phyloP scores from a whole-genome alignment of 2,888 invertebrate genomes.

The Pimpla rufipes region DNA sequence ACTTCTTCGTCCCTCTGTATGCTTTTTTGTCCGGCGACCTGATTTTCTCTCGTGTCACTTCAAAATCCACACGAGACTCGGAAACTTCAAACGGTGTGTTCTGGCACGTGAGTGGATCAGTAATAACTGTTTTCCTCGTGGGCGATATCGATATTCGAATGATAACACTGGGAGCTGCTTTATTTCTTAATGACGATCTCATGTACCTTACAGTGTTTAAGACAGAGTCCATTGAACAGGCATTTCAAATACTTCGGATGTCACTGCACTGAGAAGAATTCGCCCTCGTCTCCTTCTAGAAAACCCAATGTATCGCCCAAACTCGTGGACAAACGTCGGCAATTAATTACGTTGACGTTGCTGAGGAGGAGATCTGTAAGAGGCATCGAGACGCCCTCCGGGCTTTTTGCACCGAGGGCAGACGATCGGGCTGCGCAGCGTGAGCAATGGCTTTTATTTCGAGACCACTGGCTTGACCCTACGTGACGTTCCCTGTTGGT shows the following conservation, averaged over 20 bases:
- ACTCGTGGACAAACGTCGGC: slow-evolving; percentile 78
- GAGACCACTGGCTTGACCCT: slow-evolving; percentile 71
- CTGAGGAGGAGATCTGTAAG: slow-evolving; percentile 70
- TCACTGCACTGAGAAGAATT: slow-evolving; percentile 12
- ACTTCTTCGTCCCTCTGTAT: slow-evolving; percentile 61
- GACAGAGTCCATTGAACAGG: slow-evolving; percentile 50
- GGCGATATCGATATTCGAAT: slow-evolving; percentile 19
- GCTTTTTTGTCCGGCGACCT: slow-evolving; percentile 18
- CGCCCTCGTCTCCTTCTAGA: neutral
- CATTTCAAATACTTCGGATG: slow-evolving; percentile 20
- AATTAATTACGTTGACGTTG: slow-evolving; percentile 75
- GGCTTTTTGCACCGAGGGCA: slow-evolving; percentile 67
- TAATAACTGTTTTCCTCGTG: slow-evolving; percentile 20
- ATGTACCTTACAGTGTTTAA: neutral
- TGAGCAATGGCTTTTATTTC: slow-evolving; percentile 80
- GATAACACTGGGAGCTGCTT: neutral
- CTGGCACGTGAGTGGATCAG: slow-evolving; percentile 1
- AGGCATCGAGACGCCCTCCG: slow-evolving; percentile 68
- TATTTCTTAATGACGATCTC: slow-evolving; percentile 11
- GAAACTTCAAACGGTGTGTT: slow-evolving; percentile 30
- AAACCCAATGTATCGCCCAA: slow-evolving; percentile 76
- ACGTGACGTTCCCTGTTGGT: slow-evolving; percentile 68
- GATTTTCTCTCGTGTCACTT: slow-evolving; percentile 39
- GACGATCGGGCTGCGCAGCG: slow-evolving; percentile 69
- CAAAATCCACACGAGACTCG: slow-evolving; percentile 30